Evolutionary conservation across 2,797 vertebrate species (phyloP), one percentile per base, ranked within the genome.

Genomic region (Centroberyx gerrardi): DNA sequence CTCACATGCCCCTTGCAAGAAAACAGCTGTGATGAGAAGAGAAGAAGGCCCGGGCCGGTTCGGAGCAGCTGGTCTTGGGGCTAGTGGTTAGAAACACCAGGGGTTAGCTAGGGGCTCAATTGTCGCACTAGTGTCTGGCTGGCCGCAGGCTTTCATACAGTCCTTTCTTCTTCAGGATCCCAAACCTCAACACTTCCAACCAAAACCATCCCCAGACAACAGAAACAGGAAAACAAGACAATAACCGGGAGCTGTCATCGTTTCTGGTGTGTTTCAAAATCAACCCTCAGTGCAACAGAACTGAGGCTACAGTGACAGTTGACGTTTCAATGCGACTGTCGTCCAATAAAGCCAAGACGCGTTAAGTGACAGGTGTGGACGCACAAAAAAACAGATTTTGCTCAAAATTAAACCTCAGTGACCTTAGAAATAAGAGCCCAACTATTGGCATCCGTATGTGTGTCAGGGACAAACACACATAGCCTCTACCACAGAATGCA

Each of bases 1-100:
- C 77, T 85, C 70, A 62, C 44, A 64, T 10, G 40, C 46, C 64
- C 46, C 82, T 12, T 71, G 51, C 10, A 51, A 60, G 38, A 71
- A 85, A 88, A 71, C 81, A 88, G 83, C 65, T 82, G 86, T 74
- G 86, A 76, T 36, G 49, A 48, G 48, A 62, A 29, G 42, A 42
- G 72, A 48, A 17, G 31, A 61, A 14, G 67, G 56, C 42, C 49
- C 36, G 9, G n/a, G 17, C 9, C 1, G 22, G 40, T 13, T 27
- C 40, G 27, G 28, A 84, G 75, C 83, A 85, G 78, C 74, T 84
- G 87, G 74, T 84, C 31, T 2, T 44, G 28, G 28, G 40, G 36
- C 46, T 48, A 13, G 71, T 52, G 61, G 28, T 76, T 63, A 71
- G 31, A 78, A 62, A 67, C 52, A 61, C 62, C 62, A 62, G 62